Percentiles rank a stretch among this genome's conserved stretches.
Evolutionary conservation across 2,888 invertebrate genomes (phyloP).

Genomic region (Melikaiella ostensackeni): DNA sequence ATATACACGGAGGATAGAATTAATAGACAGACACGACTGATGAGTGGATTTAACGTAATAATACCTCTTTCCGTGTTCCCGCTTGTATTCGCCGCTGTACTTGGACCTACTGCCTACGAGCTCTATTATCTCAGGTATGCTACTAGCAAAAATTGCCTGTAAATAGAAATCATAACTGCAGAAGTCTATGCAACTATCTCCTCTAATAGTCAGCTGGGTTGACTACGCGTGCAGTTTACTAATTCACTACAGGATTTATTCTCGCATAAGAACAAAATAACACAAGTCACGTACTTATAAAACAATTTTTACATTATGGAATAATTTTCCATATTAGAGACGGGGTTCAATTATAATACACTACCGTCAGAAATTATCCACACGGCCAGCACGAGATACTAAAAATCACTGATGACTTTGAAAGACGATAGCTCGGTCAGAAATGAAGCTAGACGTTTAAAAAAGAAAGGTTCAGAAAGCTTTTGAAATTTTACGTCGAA

Average conservation of each 20-base stretch:
- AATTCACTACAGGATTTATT: constrained; percentile 43
- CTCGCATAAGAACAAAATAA: constrained; percentile 23
- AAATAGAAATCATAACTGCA: constrained; percentile 81
- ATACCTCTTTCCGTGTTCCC: constrained; percentile 99
- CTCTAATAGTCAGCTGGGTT: constrained; percentile 56
- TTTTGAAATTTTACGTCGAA: too few species aligned
- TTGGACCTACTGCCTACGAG: constrained; percentile 99
- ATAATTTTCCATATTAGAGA: not conserved
- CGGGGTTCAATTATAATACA: not conserved
- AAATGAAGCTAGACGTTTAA: too few species aligned
- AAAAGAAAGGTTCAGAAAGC: too few species aligned
- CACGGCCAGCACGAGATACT: too few species aligned
- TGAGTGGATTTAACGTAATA: constrained; percentile 53
- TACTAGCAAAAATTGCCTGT: constrained; percentile 99
- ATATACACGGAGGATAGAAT: constrained; percentile 43
- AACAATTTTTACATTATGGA: not conserved
- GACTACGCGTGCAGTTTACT: constrained; percentile 57
- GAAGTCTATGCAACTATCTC: constrained; percentile 50
- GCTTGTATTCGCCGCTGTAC: constrained; percentile 99
- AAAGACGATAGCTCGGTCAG: too few species aligned
- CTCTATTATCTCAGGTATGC: constrained; percentile 99
- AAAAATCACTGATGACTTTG: too few species aligned
- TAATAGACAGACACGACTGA: constrained; percentile 40
- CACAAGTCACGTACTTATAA: not conserved
- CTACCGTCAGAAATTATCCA: too few species aligned